These are phyloP conservation scores for Natator depressus DNA, from an alignment of 2,113 vertebrate species.

Conservation along the genomic window DNA sequence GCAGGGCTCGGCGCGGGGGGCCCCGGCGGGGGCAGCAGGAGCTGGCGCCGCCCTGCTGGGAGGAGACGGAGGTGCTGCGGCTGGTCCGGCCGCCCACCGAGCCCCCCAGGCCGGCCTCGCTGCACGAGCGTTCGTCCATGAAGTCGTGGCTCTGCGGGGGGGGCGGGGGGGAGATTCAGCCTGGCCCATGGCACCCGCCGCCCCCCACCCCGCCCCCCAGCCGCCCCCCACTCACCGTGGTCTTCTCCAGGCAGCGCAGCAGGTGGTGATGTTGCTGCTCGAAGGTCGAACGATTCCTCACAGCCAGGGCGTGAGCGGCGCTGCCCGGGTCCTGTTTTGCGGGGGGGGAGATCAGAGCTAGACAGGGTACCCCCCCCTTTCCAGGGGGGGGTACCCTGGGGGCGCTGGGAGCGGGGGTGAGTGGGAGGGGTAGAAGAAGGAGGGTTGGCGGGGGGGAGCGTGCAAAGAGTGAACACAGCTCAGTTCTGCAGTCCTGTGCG, in stretches of 20 bases:
- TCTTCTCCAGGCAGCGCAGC: slow-evolving; percentile 92
- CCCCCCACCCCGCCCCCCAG: neutral
- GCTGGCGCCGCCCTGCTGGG: slow-evolving; percentile 82
- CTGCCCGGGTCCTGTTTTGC: slow-evolving; percentile 76
- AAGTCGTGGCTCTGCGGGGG: slow-evolving; percentile 89
- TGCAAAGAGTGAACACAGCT: neutral
- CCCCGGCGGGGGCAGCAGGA: slow-evolving; percentile 87
- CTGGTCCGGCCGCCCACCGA: slow-evolving; percentile 87
- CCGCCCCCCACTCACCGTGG: slow-evolving; percentile 80
- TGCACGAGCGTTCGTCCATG: slow-evolving; percentile 89
- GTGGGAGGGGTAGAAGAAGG: too few relatives aligned
- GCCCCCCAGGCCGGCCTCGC: slow-evolving; percentile 86
- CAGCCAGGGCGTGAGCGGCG: slow-evolving; percentile 78
- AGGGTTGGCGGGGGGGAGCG: too few relatives aligned
- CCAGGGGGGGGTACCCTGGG: too few relatives aligned
- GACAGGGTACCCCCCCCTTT: too few relatives aligned
- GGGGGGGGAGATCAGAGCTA: too few relatives aligned
- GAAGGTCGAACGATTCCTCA: slow-evolving; percentile 89
- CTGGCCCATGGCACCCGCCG: neutral
- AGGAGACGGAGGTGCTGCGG: slow-evolving; percentile 91
- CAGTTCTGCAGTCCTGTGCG: neutral
- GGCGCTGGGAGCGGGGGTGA: too few relatives aligned
- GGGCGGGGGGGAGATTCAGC: neutral
- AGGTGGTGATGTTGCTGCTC: slow-evolving; percentile 92
- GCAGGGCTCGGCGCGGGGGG: slow-evolving; percentile 83